Evolutionary conservation across 2,113 vertebrate genomes (phyloP), one percentile per base, ranked within the genome.

Genomic region (Callorhinus ursinus): DNA sequence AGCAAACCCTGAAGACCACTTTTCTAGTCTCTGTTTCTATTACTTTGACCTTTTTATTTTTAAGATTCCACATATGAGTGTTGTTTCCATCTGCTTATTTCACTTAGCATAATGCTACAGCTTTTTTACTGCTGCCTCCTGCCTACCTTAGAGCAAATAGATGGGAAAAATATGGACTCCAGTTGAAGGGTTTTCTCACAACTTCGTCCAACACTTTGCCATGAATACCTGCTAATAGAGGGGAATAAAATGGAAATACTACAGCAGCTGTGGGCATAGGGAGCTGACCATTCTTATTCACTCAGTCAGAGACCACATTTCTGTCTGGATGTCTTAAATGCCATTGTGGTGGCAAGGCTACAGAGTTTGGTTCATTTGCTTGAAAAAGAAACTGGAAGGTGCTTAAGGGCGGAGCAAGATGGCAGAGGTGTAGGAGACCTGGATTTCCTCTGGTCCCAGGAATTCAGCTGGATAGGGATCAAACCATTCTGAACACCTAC

Each of bases 231-330:
- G 14, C 3, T 31, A 39, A 33, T 2, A 4, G 11, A 67, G 26
- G 1, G 0, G n/a, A 22, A 31, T 31, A 2, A 71, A 53, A 63
- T 33, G 57, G 33, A 49, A 19, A 5, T 36, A 33, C 14, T 33
- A 16, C 2, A 4, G 4, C 1, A 22, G 18, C 15, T 7, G 3
- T 14, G 21, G 33, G 24, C 26, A 7, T 0, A 14, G 12, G 46
- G 7, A 13, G 5, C 15, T 53, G 61, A 24, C 0, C 16, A 9
- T 31, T 79, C 11, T 83, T 39, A 10, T 42, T 67, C 18, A 39
- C 6, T 61, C 26, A 31, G 51, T 21, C 11, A 42, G 31, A 63
- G 7, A 57, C 6, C 10, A 24, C 9, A 26, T 53, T 86, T 85
- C 18, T 63, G 12, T 19, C 59, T 59, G 22, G 7, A 19, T 26